phyloP scores from a whole-genome alignment of 2,797 vertebrate species.

The Anguilla megastoma region DNA sequence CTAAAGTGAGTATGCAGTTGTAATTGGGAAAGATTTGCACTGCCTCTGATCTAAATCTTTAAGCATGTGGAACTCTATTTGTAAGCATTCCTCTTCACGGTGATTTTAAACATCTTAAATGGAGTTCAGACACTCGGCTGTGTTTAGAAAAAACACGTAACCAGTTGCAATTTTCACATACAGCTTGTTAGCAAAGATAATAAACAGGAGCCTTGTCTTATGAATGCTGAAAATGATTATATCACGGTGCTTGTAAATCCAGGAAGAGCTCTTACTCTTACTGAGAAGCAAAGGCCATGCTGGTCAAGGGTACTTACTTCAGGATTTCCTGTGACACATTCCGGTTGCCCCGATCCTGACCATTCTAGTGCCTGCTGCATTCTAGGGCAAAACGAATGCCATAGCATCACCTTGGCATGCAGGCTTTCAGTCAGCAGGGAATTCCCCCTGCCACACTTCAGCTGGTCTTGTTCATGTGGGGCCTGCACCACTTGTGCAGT shows the following conservation, averaged over 20 bases:
- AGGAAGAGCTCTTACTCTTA: neutral
- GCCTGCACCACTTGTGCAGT: neutral
- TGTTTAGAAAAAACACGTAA: constrained; percentile 23
- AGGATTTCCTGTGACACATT: neutral
- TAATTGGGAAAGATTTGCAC: constrained; percentile 20
- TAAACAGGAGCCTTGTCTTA: constrained; percentile 19
- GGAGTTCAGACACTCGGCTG: neutral
- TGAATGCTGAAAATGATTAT: neutral
- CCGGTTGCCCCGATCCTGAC: neutral
- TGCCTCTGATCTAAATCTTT: constrained; percentile 26
- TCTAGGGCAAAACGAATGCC: neutral
- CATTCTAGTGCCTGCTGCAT: neutral
- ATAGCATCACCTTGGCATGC: neutral
- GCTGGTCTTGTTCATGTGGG: neutral
- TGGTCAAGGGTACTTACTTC: neutral
- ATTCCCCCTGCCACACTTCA: neutral
- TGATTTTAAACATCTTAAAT: neutral
- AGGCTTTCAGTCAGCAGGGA: neutral
- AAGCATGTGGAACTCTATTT: neutral
- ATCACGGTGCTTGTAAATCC: neutral
- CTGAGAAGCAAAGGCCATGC: neutral
- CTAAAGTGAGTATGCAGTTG: neutral
- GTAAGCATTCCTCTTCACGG: neutral
- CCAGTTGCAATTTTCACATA: constrained; percentile 33
- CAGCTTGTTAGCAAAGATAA: constrained; percentile 28